Conservation (phyloP, 2,797 vertebrate genomes). For the Acipenser transmontanus region DNA sequence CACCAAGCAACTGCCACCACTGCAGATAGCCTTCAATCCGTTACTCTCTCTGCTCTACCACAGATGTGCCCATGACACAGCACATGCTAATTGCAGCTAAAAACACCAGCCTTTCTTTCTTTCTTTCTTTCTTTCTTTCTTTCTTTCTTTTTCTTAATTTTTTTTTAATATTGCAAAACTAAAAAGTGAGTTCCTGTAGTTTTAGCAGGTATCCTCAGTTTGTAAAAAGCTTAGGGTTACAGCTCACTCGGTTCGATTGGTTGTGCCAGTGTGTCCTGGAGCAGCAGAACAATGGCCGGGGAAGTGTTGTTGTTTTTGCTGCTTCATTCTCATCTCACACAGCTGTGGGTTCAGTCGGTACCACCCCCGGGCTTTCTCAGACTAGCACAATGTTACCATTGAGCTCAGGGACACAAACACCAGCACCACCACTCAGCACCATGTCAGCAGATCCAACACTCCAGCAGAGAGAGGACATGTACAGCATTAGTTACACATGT, state of each 20-base stretch:
- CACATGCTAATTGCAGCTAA: constrained; percentile 5
- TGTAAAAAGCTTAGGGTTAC: no score
- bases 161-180: no score
- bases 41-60: constrained; percentile 33
- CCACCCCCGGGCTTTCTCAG: constrained; percentile 35
- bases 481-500: no score
- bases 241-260: neutral
- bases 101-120: constrained; percentile 8
- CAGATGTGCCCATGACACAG: constrained; percentile 17
- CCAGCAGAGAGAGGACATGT: neutral
- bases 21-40: constrained; percentile 35
- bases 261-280: constrained; percentile 9
- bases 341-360: constrained; percentile 55
- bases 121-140: neutral
- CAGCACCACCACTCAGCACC: constrained; percentile 13
- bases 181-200: no score
- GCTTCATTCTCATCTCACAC: constrained; percentile 48
- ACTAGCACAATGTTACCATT: constrained; percentile 48
- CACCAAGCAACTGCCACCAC: constrained; percentile 26
- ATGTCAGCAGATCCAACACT: neutral
- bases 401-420: constrained; percentile 33
- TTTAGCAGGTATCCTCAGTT: no score
- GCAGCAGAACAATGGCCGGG: neutral
- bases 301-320: constrained; percentile 4
- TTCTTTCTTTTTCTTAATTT: neutral